phyloP scores from a whole-genome alignment of 2,113 vertebrate genomes.

The Rhinichthys klamathensis region DNA sequence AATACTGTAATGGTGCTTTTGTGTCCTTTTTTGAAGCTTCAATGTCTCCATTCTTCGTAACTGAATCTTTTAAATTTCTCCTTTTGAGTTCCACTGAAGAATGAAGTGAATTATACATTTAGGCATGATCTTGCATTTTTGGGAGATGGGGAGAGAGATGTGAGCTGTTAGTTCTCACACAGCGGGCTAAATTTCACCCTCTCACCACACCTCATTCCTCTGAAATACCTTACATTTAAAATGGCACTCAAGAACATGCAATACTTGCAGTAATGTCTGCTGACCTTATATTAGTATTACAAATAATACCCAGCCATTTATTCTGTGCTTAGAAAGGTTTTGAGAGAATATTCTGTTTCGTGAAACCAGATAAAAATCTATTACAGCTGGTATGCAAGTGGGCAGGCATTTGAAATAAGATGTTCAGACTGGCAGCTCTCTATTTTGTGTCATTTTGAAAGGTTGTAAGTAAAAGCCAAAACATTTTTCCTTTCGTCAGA shows the following conservation, averaged over 20 bases:
- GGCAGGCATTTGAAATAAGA: constrained; percentile 43
- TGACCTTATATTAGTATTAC: constrained; percentile 15
- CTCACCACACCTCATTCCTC: background rate
- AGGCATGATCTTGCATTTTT: background rate
- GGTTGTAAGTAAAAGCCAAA: constrained; percentile 33
- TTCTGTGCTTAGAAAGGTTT: background rate
- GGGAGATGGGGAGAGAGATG: constrained; percentile 1
- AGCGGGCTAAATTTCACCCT: constrained; percentile 22
- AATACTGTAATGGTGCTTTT: background rate
- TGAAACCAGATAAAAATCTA: constrained; percentile 25
- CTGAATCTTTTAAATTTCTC: background rate
- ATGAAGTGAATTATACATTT: background rate
- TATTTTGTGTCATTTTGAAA: constrained; percentile 40
- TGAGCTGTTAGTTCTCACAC: constrained; percentile 26
- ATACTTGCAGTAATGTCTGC: constrained; percentile 2
- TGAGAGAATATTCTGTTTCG: background rate
- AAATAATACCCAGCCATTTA: background rate
- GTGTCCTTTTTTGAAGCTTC: background rate
- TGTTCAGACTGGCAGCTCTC: constrained; percentile 25
- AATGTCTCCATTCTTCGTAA: background rate
- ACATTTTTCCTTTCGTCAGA: constrained; percentile 39
- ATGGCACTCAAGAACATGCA: constrained; percentile 15
- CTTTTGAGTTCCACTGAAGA: background rate
- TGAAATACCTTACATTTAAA: constrained; percentile 15
- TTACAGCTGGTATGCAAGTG: constrained; percentile 33